Evolutionary conservation across 2,888 invertebrate species (phyloP).

Genomic region (Orchestes rusci): DNA sequence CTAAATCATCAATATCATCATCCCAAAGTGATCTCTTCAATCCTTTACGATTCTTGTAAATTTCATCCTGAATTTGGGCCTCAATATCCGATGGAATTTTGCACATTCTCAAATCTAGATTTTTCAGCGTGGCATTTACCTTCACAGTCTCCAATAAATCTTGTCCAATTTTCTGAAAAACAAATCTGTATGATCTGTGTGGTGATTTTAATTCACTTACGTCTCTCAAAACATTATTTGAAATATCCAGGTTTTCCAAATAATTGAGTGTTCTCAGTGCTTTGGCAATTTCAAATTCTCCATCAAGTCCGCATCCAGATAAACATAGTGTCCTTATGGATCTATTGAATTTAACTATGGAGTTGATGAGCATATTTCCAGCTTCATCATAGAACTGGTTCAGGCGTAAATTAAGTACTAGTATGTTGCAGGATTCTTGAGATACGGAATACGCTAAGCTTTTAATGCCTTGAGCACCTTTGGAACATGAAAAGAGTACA

Average conservation of each 20-base stretch:
- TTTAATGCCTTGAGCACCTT: slow-evolving; percentile 29
- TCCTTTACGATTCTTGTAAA: slow-evolving; percentile 25
- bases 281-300: slow-evolving; percentile 29
- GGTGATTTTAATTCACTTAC: slow-evolving; percentile 35
- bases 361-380: slow-evolving; percentile 29
- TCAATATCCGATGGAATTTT: slow-evolving; percentile 29
- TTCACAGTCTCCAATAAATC: slow-evolving; percentile 30
- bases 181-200: too few species aligned
- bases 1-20: neutral
- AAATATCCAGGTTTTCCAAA: slow-evolving; percentile 36
- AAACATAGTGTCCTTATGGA: slow-evolving; percentile 30
- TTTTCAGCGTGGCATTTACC: slow-evolving; percentile 30
- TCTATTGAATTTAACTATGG: slow-evolving; percentile 27
- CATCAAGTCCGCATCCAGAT: slow-evolving; percentile 36
- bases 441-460: slow-evolving; percentile 32
- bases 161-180: slow-evolving; percentile 30
- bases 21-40: slow-evolving; percentile 1
- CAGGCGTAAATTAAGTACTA: slow-evolving; percentile 32
- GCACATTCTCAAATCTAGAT: slow-evolving; percentile 37
- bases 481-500: slow-evolving; percentile 1
- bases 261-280: slow-evolving; percentile 32
- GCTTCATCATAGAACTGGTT: slow-evolving; percentile 33
- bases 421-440: slow-evolving; percentile 28
- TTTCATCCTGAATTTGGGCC: slow-evolving; percentile 29
- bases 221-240: slow-evolving; percentile 41